Conservation (phyloP, 2,888 invertebrate species). For the Silvanus unidentatus region DNA sequence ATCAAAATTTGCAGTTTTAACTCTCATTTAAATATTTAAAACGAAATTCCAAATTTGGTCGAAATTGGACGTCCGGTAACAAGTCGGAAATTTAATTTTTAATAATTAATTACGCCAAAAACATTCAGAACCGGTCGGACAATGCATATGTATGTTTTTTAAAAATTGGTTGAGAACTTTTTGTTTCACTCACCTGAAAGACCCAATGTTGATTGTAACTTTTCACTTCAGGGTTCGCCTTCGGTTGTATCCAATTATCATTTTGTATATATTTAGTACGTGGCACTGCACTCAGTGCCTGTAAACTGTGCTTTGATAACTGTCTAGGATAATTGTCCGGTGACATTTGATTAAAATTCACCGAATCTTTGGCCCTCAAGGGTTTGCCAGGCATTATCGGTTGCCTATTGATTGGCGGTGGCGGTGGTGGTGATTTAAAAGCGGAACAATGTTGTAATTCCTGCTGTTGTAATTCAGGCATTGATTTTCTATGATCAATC, state of each 20-base stretch:
- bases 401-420: conserved; percentile 38
- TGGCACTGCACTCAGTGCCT: conserved; percentile 69
- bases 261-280: conserved; percentile 66
- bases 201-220: conserved; percentile 85
- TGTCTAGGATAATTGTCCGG: conserved; percentile 44
- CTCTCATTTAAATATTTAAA: too few relatives aligned
- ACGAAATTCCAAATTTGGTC: too few relatives aligned
- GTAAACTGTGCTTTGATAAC: conserved; percentile 65
- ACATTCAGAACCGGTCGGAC: too few relatives aligned
- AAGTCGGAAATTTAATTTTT: too few relatives aligned
- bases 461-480: conserved; percentile 45
- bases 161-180: not conserved
- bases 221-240: conserved; percentile 49
- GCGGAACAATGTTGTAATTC: conserved; percentile 31
- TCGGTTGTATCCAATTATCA: conserved; percentile 67
- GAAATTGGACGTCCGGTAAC: too few relatives aligned
- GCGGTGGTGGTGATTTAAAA: conserved; percentile 32
- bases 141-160: too few relatives aligned
- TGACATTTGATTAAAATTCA: conserved; percentile 22
- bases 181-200: conserved; percentile 57
- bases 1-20: not conserved
- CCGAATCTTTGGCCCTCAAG: conserved; percentile 42
- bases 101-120: too few relatives aligned
- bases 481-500: conserved; percentile 35
- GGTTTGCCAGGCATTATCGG: conserved; percentile 56